A percentile compares a stretch with the other conserved stretches of the same genome.
phyloP scores from a whole-genome alignment of 2,113 vertebrate genomes.

The Gobius niger region DNA sequence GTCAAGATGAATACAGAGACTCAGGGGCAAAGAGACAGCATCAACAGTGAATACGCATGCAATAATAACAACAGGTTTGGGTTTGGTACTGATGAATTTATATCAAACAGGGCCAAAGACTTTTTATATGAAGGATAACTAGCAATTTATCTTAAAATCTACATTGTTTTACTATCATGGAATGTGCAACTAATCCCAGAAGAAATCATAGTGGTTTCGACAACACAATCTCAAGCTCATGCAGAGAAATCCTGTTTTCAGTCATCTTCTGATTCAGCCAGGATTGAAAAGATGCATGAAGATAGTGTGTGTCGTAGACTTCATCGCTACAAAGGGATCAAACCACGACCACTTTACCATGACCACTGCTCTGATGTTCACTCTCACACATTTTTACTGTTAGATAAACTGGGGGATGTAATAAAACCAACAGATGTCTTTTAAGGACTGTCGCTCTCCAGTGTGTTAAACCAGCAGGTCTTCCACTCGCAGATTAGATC shows the following conservation, averaged over 20 bases:
- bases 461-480: constrained; percentile 19
- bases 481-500: constrained; percentile 15
- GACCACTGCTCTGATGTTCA: not conserved
- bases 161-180: too few species aligned
- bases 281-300: not conserved
- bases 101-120: not conserved
- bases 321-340: not conserved
- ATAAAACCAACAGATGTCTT: constrained; percentile 30
- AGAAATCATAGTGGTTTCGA: too few species aligned
- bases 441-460: constrained; percentile 11
- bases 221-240: too few species aligned
- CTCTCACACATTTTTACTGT: not conserved
- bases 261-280: not conserved
- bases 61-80: not conserved
- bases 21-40: constrained; percentile 22
- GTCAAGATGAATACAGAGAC: constrained; percentile 45
- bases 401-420: not conserved
- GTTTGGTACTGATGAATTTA: not conserved
- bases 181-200: too few species aligned
- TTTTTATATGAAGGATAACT: not conserved
- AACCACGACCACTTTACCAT: not conserved
- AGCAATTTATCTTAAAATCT: not conserved
- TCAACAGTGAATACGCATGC: not conserved
- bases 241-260: not conserved
- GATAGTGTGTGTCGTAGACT: not conserved